Percentiles rank a stretch among this genome's conserved stretches.
Conservation (phyloP, 2,113 vertebrate genomes). For the Rhagologus leucostigma region DNA sequence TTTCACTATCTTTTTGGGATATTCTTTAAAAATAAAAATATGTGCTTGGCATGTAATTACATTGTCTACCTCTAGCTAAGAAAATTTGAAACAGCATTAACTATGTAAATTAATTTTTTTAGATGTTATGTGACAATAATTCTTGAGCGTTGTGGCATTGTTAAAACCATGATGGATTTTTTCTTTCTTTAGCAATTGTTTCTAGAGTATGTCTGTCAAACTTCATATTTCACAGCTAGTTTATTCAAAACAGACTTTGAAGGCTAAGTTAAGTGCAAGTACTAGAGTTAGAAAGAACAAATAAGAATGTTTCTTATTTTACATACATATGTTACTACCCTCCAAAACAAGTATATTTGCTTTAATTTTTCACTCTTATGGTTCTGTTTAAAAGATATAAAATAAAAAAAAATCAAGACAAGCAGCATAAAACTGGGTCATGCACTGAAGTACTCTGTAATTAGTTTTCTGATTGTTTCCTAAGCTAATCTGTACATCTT, state of each 20-base stretch:
- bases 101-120: not conserved
- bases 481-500: not conserved
- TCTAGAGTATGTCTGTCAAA: slow-evolving; percentile 2
- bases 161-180: not conserved
- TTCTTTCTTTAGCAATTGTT: not conserved
- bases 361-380: not conserved
- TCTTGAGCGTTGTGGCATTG: not conserved
- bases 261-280: not conserved
- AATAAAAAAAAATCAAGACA: not conserved
- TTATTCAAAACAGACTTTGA: slow-evolving; percentile 37
- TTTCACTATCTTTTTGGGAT: not conserved
- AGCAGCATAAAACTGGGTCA: not conserved
- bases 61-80: not conserved
- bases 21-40: not conserved
- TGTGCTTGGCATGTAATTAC: not conserved
- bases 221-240: not conserved
- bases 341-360: not conserved
- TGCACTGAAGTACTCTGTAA: not conserved
- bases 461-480: not conserved
- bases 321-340: not conserved
- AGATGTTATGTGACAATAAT: not conserved
- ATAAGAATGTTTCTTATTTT: not conserved
- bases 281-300: not conserved
- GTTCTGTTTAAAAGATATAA: not conserved
- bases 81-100: not conserved